These are phyloP conservation scores for Eilema sororculum DNA, from an alignment of 2,888 invertebrate species.

Conservation along the genomic window DNA sequence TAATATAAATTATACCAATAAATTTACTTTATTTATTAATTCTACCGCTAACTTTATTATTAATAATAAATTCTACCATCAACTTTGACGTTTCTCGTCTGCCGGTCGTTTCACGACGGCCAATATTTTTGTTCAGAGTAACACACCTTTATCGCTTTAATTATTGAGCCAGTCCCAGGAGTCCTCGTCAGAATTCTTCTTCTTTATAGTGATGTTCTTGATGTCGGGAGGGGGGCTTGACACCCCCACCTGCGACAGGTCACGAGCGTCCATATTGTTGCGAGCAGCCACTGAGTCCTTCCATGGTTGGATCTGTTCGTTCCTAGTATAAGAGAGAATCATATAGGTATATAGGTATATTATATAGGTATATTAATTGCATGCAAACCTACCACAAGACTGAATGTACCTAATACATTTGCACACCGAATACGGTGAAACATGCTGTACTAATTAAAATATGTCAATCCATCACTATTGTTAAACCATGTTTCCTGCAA, in stretches of 20 bases:
- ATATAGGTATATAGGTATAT: too few species aligned
- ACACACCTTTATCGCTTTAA: slow-evolving; percentile 46
- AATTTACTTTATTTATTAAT: background rate
- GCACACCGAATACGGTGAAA: too few species aligned
- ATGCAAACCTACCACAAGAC: too few species aligned
- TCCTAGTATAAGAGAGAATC: slow-evolving; percentile 61
- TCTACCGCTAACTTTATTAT: background rate
- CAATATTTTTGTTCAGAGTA: background rate
- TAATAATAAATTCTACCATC: too few species aligned
- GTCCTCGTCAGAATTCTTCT: slow-evolving; percentile 65
- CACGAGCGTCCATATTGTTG: slow-evolving; percentile 73
- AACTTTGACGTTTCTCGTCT: too few species aligned
- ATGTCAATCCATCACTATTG: too few species aligned
- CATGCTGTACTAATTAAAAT: too few species aligned
- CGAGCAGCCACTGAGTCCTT: slow-evolving; percentile 74
- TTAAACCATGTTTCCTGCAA: too few species aligned
- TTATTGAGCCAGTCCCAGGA: slow-evolving; percentile 84
- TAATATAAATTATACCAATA: background rate
- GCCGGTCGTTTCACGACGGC: too few species aligned
- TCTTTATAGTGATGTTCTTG: slow-evolving; percentile 69
- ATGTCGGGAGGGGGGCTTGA: slow-evolving; percentile 75
- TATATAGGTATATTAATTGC: too few species aligned
- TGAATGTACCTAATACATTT: too few species aligned
- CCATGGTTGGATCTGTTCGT: slow-evolving; percentile 76
- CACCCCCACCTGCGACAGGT: slow-evolving; percentile 76